phyloP scores from a whole-genome alignment of 2,797 vertebrate species.

The Silurus aristotelis region DNA sequence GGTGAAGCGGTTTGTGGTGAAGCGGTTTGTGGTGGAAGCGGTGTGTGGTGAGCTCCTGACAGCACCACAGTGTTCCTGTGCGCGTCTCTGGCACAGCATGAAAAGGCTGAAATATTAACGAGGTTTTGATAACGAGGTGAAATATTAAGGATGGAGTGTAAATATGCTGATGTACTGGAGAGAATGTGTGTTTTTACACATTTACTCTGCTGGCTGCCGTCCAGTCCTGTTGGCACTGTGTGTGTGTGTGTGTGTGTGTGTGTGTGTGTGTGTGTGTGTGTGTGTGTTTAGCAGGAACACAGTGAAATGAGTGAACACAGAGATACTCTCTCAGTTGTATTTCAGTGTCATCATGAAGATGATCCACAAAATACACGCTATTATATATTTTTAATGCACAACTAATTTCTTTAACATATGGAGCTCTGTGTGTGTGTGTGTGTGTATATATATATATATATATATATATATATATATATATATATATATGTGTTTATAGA shows the following conservation, averaged over 20 bases:
- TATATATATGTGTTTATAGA: too few species aligned
- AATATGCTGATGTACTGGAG: constrained; percentile 51
- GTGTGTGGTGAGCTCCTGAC: background rate
- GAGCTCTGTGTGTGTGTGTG: too few species aligned
- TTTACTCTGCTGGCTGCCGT: constrained; percentile 49
- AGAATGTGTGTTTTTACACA: constrained; percentile 58
- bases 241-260: constrained; percentile 14
- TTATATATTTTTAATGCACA: background rate
- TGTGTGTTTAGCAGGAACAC: constrained; percentile 12
- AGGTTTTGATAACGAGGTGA: background rate
- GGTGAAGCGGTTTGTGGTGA: too few species aligned
- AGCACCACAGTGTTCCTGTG: background rate
- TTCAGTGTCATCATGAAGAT: background rate
- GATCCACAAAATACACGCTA: too few species aligned
- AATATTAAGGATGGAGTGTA: background rate
- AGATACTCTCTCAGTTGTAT: background rate
- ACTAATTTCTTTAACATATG: too few species aligned
- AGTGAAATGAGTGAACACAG: constrained; percentile 1
- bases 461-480: too few species aligned
- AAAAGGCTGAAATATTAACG: background rate
- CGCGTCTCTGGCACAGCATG: background rate
- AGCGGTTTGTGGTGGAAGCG: background rate
- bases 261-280: constrained; percentile 28
- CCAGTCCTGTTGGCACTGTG: constrained; percentile 38
- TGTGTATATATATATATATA: too few species aligned